These are phyloP conservation scores for Xylota segnis DNA, from an alignment of 2,888 invertebrate species.

Conservation along the genomic window DNA sequence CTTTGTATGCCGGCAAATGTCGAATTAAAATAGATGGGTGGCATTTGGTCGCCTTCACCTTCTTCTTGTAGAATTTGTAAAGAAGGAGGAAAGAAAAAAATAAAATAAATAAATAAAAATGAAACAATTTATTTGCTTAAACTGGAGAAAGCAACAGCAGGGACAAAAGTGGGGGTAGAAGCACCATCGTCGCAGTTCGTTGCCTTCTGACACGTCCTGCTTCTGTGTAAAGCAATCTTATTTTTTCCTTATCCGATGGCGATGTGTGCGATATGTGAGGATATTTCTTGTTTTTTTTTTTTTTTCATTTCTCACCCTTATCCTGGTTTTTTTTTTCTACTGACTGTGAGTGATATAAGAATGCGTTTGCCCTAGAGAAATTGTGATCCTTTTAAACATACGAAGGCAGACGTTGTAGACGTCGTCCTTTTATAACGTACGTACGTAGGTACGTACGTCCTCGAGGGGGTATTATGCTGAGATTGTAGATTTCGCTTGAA, in stretches of 20 bases:
- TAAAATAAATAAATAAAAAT: no score
- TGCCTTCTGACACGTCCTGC: slow-evolving; percentile 64
- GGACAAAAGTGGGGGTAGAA: slow-evolving; percentile 21
- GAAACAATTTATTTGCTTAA: slow-evolving; percentile 63
- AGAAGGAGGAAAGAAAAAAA: slow-evolving; percentile 10
- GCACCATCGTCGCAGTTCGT: slow-evolving; percentile 60
- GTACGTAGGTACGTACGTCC: neutral
- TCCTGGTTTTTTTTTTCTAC: slow-evolving; percentile 16
- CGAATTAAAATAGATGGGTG: slow-evolving; percentile 72
- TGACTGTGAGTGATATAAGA: slow-evolving; percentile 58
- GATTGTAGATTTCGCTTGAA: slow-evolving; percentile 49
- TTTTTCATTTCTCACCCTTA: slow-evolving; percentile 33
- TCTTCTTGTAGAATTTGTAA: slow-evolving; percentile 20
- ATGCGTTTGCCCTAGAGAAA: slow-evolving; percentile 71
- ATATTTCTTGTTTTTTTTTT: slow-evolving; percentile 8
- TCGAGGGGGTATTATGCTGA: slow-evolving; percentile 28
- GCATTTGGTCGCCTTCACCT: slow-evolving; percentile 60
- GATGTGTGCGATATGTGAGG: slow-evolving; percentile 18
- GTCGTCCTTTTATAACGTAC: slow-evolving; percentile 24
- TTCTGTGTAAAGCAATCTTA: slow-evolving; percentile 39
- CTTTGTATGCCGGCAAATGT: slow-evolving; percentile 63
- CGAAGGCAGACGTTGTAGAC: slow-evolving; percentile 30
- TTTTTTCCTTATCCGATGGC: slow-evolving; percentile 39
- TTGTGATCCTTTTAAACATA: slow-evolving; percentile 30
- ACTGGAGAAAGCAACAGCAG: slow-evolving; percentile 20